Percentiles rank a stretch among this genome's conserved stretches.
phyloP scores from a whole-genome alignment of 2,888 invertebrate species.

The Allophyes oxyacanthae region DNA sequence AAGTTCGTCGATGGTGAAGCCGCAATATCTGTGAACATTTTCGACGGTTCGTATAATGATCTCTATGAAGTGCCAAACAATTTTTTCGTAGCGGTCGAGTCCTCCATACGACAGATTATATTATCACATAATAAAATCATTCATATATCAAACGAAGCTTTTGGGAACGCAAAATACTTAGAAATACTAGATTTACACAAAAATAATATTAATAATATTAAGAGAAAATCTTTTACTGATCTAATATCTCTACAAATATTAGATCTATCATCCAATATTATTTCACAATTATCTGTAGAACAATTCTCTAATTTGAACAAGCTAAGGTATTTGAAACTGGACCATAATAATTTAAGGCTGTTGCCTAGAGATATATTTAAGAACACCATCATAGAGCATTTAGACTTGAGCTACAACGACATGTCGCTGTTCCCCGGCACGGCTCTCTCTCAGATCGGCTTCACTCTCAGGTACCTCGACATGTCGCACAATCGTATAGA shows the following conservation, averaged over 20 bases:
- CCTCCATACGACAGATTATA: constrained; percentile 91
- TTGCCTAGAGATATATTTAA: constrained; percentile 94
- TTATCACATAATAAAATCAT: constrained; percentile 93
- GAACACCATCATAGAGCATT: constrained; percentile 93
- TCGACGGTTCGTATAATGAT: constrained; percentile 92
- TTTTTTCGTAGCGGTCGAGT: constrained; percentile 91
- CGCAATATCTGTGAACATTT: constrained; percentile 90
- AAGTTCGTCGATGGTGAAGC: constrained; percentile 83
- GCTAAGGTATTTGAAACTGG: constrained; percentile 92
- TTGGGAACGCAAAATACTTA: constrained; percentile 91
- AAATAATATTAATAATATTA: constrained; percentile 92
- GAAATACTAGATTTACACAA: constrained; percentile 93
- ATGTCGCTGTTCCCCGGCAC: constrained; percentile 94
- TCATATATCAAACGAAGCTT: constrained; percentile 92
- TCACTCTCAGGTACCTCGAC: constrained; percentile 93
- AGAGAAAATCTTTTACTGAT: constrained; percentile 94
- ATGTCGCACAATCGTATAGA: constrained; percentile 94
- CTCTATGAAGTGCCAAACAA: constrained; percentile 91
- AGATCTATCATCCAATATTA: constrained; percentile 93
- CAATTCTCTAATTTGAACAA: constrained; percentile 94
- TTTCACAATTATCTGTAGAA: constrained; percentile 93
- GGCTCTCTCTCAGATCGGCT: constrained; percentile 93
- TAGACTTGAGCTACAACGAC: constrained; percentile 94
- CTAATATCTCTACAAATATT: constrained; percentile 93
- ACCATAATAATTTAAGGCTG: constrained; percentile 92